Evolutionary conservation across 2,113 vertebrate genomes (phyloP).

Genomic region (Limnothrissa miodon): DNA sequence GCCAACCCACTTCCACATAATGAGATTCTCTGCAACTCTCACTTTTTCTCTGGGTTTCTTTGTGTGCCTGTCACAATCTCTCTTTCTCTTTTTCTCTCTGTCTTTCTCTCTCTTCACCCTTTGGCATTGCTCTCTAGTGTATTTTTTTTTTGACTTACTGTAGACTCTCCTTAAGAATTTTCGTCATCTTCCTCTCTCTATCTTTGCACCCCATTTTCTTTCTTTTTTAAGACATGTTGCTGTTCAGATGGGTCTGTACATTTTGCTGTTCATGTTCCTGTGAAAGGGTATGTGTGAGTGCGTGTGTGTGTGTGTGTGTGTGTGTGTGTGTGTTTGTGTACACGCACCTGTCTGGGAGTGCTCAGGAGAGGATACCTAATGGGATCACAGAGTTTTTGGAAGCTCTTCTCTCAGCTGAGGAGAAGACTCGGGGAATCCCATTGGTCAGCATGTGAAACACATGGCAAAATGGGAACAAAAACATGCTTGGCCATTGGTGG

Average conservation of each 20-base stretch:
- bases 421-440: neutral
- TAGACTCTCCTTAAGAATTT: neutral
- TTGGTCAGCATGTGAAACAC: neutral
- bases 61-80: neutral
- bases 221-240: neutral
- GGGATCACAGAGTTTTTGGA: constrained; percentile 5
- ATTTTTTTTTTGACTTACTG: neutral
- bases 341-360: neutral
- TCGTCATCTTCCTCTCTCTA: neutral
- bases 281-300: neutral
- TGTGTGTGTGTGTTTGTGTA: constrained; percentile 9
- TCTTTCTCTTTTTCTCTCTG: neutral
- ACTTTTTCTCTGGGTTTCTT: neutral
- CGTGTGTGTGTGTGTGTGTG: constrained; percentile 20
- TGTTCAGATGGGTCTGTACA: neutral
- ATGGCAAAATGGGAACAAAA: constrained; percentile 15
- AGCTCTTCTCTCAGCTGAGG: neutral
- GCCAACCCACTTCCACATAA: neutral
- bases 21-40: neutral
- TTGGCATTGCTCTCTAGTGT: neutral
- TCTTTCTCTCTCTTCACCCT: neutral
- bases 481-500: neutral
- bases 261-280: neutral
- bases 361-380: neutral
- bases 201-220: neutral